A percentile compares a stretch with the other conserved stretches of the same genome.
Conservation (phyloP, 2,113 vertebrate genomes). For the Candoia aspera region DNA sequence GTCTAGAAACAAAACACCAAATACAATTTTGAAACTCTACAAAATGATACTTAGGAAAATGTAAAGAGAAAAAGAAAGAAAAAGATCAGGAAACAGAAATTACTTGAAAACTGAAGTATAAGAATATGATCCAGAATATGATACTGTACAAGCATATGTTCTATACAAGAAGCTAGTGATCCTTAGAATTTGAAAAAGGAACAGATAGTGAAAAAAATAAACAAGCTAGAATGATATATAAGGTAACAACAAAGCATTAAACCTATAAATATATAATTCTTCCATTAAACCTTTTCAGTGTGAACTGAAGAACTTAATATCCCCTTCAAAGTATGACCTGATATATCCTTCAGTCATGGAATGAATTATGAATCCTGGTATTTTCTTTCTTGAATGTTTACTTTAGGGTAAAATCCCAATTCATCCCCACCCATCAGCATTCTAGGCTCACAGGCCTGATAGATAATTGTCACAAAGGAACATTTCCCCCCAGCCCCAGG, state of each 20-base stretch:
- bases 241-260: neutral
- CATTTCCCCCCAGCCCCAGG: neutral
- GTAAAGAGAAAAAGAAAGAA: neutral
- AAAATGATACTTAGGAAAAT: constrained; percentile 9
- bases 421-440: neutral
- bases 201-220: neutral
- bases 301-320: neutral
- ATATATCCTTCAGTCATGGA: neutral
- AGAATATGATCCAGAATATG: constrained; percentile 23
- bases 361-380: neutral
- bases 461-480: neutral
- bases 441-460: neutral
- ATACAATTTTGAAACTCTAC: constrained; percentile 5
- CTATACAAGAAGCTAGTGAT: constrained; percentile 4
- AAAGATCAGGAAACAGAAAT: constrained; percentile 15
- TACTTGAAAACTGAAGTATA: constrained; percentile 9
- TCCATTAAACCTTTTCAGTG: neutral
- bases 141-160: constrained; percentile 9
- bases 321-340: neutral
- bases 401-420: neutral
- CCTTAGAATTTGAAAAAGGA: neutral
- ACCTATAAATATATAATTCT: neutral
- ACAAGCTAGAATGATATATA: neutral
- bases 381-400: neutral
- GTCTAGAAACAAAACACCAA: neutral